Conservation (phyloP, 2,888 invertebrate species). For the Lamellibrachia columna region DNA sequence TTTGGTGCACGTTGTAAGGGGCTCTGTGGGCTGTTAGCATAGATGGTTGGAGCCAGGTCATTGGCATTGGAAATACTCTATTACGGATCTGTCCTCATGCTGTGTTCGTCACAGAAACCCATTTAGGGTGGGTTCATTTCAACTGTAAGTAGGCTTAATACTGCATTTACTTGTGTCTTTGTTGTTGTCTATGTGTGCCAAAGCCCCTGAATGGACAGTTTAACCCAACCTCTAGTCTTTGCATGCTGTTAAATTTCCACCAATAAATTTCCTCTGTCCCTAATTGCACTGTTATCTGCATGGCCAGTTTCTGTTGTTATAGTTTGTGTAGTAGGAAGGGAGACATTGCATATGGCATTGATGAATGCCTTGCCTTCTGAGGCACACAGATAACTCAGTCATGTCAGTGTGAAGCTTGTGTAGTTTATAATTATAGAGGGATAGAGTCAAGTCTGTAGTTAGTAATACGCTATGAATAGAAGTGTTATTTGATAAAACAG, state of each 20-base stretch:
- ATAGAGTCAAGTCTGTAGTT: background rate
- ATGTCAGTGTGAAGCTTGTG: background rate
- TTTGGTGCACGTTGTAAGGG: background rate
- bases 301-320: background rate
- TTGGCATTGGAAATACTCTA: background rate
- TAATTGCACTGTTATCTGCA: constrained; percentile 16
- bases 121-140: background rate
- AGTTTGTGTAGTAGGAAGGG: background rate
- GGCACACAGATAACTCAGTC: background rate
- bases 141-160: background rate
- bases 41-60: constrained; percentile 11
- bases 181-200: background rate
- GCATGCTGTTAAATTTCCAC: background rate
- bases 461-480: background rate
- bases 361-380: background rate
- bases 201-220: background rate
- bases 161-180: background rate
- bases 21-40: background rate
- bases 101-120: background rate
- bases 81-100: background rate
- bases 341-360: background rate
- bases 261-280: background rate
- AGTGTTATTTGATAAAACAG: constrained; percentile 6
- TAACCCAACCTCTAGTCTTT: background rate
- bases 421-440: background rate